A percentile compares a stretch with the other conserved stretches of the same genome.
Evolutionary conservation across 2,797 vertebrate genomes (phyloP).

Genomic region (Myripristis murdjan): DNA sequence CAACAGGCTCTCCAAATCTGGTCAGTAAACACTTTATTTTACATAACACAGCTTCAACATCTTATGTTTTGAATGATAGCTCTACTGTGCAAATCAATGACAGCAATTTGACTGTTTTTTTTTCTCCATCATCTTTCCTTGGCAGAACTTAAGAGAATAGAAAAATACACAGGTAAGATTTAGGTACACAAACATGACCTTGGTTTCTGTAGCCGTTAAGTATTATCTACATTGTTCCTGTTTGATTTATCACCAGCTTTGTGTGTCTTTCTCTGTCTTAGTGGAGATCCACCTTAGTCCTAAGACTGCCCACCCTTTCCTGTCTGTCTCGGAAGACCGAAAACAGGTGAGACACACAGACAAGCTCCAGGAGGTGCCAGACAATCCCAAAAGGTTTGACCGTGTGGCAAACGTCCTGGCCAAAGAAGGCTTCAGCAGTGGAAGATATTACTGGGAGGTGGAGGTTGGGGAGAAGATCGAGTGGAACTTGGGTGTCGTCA

Average conservation of each 20-base stretch:
- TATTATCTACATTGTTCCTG: background rate
- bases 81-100: background rate
- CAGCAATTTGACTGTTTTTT: background rate
- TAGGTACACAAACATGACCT: background rate
- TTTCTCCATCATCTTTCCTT: too few species aligned
- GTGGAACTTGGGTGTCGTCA: constrained; percentile 85
- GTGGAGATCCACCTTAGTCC: constrained; percentile 86
- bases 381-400: constrained; percentile 88
- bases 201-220: background rate
- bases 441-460: constrained; percentile 89
- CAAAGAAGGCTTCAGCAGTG: constrained; percentile 80
- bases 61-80: background rate
- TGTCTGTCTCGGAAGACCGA: constrained; percentile 85
- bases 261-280: constrained; percentile 42
- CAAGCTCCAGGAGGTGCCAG: constrained; percentile 79
- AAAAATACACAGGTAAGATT: constrained; percentile 84
- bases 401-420: constrained; percentile 86
- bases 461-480: constrained; percentile 86
- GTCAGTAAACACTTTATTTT: constrained; percentile 54
- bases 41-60: background rate
- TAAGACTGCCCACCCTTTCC: constrained; percentile 86
- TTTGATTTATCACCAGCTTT: constrained; percentile 11
- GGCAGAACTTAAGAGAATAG: constrained; percentile 82
- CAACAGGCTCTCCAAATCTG: constrained; percentile 83
- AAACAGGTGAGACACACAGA: constrained; percentile 84